Percentiles rank a stretch among this genome's conserved stretches.
Evolutionary conservation across 2,113 vertebrate species (phyloP).

Genomic region (Corynorhinus townsendii): DNA sequence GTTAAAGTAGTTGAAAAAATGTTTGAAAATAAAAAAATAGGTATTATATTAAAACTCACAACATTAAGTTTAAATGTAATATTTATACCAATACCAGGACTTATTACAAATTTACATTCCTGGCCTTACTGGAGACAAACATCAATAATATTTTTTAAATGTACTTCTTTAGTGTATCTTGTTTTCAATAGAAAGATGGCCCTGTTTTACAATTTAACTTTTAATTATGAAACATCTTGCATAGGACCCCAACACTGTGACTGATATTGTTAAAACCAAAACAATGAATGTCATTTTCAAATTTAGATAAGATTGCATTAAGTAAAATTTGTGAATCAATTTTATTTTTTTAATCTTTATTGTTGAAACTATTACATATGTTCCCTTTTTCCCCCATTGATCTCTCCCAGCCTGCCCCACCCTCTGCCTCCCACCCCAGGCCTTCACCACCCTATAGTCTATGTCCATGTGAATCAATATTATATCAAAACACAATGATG

Average conservation of each 20-base stretch:
- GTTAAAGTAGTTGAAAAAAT: not conserved
- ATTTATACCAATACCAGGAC: not conserved
- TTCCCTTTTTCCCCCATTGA: too few relatives aligned
- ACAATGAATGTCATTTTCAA: not conserved
- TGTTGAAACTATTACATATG: too few relatives aligned
- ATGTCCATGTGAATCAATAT: not conserved
- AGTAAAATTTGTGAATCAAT: not conserved
- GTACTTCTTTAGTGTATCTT: not conserved
- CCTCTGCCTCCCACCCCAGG: too few relatives aligned
- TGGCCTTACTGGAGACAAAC: not conserved
- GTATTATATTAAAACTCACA: not conserved
- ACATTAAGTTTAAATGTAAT: not conserved
- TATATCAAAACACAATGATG: not conserved
- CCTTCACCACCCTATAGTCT: too few relatives aligned
- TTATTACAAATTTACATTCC: not conserved
- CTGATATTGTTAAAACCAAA: not conserved
- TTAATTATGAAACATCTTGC: not conserved
- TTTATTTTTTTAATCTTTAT: too few relatives aligned
- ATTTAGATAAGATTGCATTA: not conserved
- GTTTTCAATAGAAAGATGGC: not conserved
- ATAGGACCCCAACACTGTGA: not conserved
- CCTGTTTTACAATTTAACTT: not conserved
- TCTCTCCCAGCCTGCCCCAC: too few relatives aligned
- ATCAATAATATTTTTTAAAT: not conserved
- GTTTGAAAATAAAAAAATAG: not conserved